These are phyloP conservation scores for Jaculus jaculus DNA, from an alignment of 2,113 vertebrate genomes.

Conservation along the genomic window DNA sequence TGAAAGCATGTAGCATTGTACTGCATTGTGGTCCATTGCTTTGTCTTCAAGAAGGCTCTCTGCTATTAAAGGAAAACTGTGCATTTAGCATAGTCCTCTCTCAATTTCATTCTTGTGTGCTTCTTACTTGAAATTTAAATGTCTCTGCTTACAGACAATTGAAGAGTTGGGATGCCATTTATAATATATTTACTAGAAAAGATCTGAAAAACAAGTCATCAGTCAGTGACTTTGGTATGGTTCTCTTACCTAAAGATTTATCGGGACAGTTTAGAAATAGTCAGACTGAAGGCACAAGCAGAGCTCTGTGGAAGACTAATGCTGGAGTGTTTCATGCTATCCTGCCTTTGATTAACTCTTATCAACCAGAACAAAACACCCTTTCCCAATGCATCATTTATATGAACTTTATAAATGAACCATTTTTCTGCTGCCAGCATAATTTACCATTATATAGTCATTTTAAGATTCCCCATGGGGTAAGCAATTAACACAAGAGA, in stretches of 20 bases:
- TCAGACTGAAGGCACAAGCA: background rate
- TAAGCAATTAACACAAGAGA: slow-evolving; percentile 55
- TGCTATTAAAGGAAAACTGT: slow-evolving; percentile 50
- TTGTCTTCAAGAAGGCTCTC: slow-evolving; percentile 40
- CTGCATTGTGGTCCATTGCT: accelerated
- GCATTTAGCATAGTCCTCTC: slow-evolving; percentile 28
- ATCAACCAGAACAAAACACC: slow-evolving; percentile 62
- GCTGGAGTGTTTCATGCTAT: slow-evolving; percentile 51
- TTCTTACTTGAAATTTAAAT: slow-evolving; percentile 78
- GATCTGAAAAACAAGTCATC: slow-evolving; percentile 66
- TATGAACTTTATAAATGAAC: slow-evolving; percentile 74
- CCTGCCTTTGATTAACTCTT: slow-evolving; percentile 79
- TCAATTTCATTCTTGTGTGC: background rate
- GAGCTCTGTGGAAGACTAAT: slow-evolving; percentile 58
- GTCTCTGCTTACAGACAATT: slow-evolving; percentile 62
- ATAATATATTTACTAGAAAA: slow-evolving; percentile 79
- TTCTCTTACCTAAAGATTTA: slow-evolving; percentile 69
- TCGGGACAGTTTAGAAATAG: slow-evolving; percentile 58
- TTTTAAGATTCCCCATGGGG: slow-evolving; percentile 49
- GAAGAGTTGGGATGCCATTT: slow-evolving; percentile 74
- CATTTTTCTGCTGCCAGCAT: slow-evolving; percentile 41
- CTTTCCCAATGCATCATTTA: slow-evolving; percentile 71
- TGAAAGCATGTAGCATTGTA: background rate
- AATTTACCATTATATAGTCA: slow-evolving; percentile 50
- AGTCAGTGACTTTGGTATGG: slow-evolving; percentile 60